Conservation (phyloP, 2,797 vertebrate species). For the Brachymystax lenok region DNA sequence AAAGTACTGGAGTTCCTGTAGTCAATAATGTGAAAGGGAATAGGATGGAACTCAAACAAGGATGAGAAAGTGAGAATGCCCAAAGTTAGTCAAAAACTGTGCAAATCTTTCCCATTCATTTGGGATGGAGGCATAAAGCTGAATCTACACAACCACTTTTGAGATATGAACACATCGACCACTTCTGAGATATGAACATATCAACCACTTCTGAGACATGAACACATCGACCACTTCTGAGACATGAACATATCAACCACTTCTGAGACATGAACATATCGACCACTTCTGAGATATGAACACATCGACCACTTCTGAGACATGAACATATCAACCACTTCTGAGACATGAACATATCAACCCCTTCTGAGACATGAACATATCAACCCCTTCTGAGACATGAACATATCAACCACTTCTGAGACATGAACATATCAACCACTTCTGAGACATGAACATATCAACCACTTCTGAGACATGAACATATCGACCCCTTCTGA, state of each 20-base stretch:
- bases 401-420: background rate
- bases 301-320: background rate
- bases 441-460: background rate
- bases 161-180: background rate
- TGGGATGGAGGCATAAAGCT: background rate
- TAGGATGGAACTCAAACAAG: background rate
- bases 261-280: background rate
- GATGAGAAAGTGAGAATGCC: background rate
- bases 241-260: background rate
- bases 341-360: too few species aligned
- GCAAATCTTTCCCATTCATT: background rate
- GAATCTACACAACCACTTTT: background rate
- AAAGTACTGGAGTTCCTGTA: slow-evolving; percentile 1
- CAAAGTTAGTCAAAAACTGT: background rate
- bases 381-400: background rate
- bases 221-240: background rate
- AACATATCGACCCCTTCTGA: background rate
- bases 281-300: background rate
- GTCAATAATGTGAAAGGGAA: background rate
- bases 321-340: background rate
- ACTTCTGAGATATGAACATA: background rate
- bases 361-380: background rate
- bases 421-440: background rate
- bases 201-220: background rate
- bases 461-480: background rate